Conservation (phyloP, 2,797 vertebrate genomes). For the Peromyscus attwateri region DNA sequence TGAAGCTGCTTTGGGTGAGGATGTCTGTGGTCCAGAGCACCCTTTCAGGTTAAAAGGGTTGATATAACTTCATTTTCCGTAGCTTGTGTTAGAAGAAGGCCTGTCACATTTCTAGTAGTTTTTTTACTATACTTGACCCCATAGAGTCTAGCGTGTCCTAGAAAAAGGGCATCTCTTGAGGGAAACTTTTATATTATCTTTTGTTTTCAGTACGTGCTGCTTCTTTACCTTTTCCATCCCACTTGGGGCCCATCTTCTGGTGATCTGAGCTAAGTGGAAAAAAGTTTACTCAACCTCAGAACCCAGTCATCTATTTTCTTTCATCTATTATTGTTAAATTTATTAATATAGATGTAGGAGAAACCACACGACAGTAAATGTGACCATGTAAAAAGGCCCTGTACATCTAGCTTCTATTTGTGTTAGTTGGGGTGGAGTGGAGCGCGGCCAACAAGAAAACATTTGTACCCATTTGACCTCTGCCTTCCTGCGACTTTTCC, state of each 20-base stretch:
- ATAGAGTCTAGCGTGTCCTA: background rate
- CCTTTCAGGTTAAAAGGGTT: conserved; percentile 8
- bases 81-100: conserved; percentile 35
- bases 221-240: conserved; percentile 30
- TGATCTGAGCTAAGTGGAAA: conserved; percentile 40
- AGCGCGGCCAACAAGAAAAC: background rate
- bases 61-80: background rate
- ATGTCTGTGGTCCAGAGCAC: conserved; percentile 37
- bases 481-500: background rate
- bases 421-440: background rate
- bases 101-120: background rate
- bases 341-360: background rate
- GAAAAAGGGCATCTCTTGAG: background rate
- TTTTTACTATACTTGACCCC: background rate
- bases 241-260: background rate
- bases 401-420: background rate
- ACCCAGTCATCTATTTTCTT: conserved; percentile 32
- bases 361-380: background rate
- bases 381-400: background rate
- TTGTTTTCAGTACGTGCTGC: conserved; percentile 1
- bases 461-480: background rate
- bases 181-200: conserved; percentile 52
- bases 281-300: conserved; percentile 5
- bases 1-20: background rate
- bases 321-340: conserved; percentile 1